Evolutionary conservation across 2,113 vertebrate genomes (phyloP).

Genomic region (Stomatorhinus ivindoensis): DNA sequence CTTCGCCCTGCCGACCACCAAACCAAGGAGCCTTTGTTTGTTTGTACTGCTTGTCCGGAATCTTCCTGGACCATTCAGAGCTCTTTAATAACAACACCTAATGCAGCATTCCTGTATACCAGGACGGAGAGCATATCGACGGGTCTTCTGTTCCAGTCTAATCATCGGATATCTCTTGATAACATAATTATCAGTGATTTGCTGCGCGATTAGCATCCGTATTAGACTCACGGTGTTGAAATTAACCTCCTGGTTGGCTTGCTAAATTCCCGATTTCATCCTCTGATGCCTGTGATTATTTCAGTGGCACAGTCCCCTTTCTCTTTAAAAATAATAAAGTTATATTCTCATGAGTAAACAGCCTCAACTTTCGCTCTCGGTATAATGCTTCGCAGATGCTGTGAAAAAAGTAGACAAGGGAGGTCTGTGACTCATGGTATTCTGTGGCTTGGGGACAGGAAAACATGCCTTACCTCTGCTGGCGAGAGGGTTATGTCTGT

Average conservation of each 20-base stretch:
- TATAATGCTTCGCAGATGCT: neutral
- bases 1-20: neutral
- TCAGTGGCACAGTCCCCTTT: neutral
- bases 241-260: slow-evolving; percentile 14
- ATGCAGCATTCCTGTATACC: neutral
- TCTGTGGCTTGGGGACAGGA: neutral
- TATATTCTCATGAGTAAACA: neutral
- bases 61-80: neutral
- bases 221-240: neutral
- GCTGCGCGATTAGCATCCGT: slow-evolving; percentile 4
- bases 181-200: neutral
- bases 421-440: neutral
- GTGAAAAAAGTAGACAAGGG: neutral
- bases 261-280: slow-evolving; percentile 20
- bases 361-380: neutral
- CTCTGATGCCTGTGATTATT: neutral
- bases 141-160: neutral
- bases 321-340: neutral
- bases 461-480: neutral
- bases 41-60: neutral
- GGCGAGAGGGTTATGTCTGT: neutral
- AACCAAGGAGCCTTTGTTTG: neutral
- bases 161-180: neutral
- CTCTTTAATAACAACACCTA: neutral
- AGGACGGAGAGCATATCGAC: neutral